Percentiles rank a stretch among this genome's conserved stretches.
Evolutionary conservation across 2,888 invertebrate species (phyloP).

Genomic region (Drosophila multiciliata): DNA sequence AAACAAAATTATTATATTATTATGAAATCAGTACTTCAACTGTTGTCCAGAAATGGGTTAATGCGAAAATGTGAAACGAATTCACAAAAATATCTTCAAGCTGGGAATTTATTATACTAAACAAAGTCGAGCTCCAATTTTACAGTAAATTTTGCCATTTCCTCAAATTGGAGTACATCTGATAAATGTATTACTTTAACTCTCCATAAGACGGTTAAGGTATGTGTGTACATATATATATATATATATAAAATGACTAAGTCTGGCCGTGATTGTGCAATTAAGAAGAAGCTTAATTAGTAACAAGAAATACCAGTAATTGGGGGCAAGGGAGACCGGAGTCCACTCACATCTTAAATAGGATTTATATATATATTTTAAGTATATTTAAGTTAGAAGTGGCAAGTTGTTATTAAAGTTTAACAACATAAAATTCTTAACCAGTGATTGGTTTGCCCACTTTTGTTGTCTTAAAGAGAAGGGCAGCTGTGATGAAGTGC

Average conservation of each 20-base stretch:
- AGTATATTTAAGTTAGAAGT: background rate
- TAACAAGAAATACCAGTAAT: background rate
- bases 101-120: background rate
- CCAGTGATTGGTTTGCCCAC: background rate
- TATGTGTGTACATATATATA: background rate
- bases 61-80: background rate
- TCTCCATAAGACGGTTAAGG: background rate
- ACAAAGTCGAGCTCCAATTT: background rate
- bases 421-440: no score
- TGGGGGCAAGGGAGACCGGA: background rate
- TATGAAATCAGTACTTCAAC: background rate
- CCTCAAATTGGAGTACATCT: background rate
- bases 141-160: background rate
- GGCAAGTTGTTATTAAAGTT: background rate
- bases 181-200: background rate
- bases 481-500: background rate
- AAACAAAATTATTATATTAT: background rate
- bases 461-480: background rate
- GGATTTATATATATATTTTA: no score
- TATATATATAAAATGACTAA: background rate
- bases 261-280: background rate
- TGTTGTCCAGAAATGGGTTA: background rate
- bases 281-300: slow-evolving; percentile 7
- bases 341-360: background rate
- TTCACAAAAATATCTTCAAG: background rate